phyloP scores from a whole-genome alignment of 2,888 invertebrate genomes.

The Thera obeliscata region DNA sequence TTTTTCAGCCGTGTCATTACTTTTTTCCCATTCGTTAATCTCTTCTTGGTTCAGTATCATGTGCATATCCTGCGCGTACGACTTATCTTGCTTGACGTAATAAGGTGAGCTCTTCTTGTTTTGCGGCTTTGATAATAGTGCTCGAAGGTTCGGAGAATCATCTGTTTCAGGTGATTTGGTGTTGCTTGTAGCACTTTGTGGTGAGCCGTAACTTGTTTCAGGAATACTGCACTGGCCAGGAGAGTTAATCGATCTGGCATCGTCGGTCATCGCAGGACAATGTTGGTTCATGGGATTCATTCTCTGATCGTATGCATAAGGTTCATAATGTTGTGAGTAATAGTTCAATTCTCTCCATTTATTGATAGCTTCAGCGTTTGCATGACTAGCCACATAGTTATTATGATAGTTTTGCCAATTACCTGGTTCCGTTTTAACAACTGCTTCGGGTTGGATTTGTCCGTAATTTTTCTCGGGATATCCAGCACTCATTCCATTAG shows the following conservation, averaged over 20 bases:
- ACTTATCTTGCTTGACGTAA: slow-evolving; percentile 62
- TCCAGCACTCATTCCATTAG: slow-evolving; percentile 53
- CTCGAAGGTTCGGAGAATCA: slow-evolving; percentile 85
- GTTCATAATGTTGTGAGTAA: slow-evolving; percentile 63
- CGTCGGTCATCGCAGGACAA: slow-evolving; percentile 57
- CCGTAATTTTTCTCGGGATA: slow-evolving; percentile 55
- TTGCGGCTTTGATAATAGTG: slow-evolving; percentile 77
- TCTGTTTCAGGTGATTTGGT: slow-evolving; percentile 65
- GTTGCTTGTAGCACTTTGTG: slow-evolving; percentile 64
- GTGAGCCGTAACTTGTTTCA: slow-evolving; percentile 71
- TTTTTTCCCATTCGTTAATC: slow-evolving; percentile 68
- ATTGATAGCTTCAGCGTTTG: slow-evolving; percentile 65
- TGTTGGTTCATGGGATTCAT: slow-evolving; percentile 50
- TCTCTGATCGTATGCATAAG: slow-evolving; percentile 60
- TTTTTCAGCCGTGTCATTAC: slow-evolving; percentile 58
- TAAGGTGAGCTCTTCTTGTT: slow-evolving; percentile 60
- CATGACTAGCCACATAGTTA: slow-evolving; percentile 55
- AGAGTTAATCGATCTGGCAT: slow-evolving; percentile 63
- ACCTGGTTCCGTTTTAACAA: slow-evolving; percentile 68
- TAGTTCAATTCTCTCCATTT: slow-evolving; percentile 72
- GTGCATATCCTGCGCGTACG: slow-evolving; percentile 60
- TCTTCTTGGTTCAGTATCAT: slow-evolving; percentile 62
- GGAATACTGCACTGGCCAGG: slow-evolving; percentile 70
- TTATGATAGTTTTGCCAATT: slow-evolving; percentile 65
- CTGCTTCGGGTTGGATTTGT: slow-evolving; percentile 49